A percentile compares a stretch with the other conserved stretches of the same genome.
These are phyloP conservation scores for Hydrolagus affinis DNA, from an alignment of 2,113 vertebrate species.

Conservation along the genomic window DNA sequence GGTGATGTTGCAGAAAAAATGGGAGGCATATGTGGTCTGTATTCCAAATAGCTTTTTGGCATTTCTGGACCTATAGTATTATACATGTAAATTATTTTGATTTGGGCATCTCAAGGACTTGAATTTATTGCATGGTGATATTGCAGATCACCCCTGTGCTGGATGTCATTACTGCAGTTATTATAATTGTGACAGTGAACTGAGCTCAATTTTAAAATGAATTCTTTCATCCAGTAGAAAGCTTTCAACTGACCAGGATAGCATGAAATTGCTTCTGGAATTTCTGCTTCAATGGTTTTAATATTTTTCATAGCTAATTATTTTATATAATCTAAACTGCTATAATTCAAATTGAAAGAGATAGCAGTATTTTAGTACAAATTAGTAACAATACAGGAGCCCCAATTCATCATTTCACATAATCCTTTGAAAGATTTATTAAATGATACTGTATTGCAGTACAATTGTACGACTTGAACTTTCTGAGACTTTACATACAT, in stretches of 20 bases:
- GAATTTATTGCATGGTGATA: not conserved
- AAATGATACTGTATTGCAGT: not conserved
- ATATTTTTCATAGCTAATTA: not conserved
- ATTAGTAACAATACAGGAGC: not conserved
- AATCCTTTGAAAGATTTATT: not conserved
- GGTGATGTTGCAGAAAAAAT: not conserved
- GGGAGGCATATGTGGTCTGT: not conserved
- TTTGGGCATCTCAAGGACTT: not conserved
- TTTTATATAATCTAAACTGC: constrained; percentile 5
- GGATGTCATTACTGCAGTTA: not conserved
- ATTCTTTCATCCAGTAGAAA: not conserved
- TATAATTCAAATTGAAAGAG: not conserved
- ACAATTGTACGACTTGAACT: not conserved
- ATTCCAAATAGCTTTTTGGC: not conserved
- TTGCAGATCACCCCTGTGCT: not conserved
- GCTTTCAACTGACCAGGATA: not conserved
- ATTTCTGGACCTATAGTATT: not conserved
- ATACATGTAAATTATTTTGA: not conserved
- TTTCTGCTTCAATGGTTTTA: not conserved
- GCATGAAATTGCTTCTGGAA: not conserved
- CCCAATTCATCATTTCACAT: not conserved
- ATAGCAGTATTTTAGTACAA: not conserved
- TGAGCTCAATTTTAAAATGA: not conserved
- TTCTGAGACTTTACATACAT: not conserved
- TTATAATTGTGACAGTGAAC: not conserved